phyloP scores from a whole-genome alignment of 2,113 vertebrate species.

The Plestiodon gilberti region DNA sequence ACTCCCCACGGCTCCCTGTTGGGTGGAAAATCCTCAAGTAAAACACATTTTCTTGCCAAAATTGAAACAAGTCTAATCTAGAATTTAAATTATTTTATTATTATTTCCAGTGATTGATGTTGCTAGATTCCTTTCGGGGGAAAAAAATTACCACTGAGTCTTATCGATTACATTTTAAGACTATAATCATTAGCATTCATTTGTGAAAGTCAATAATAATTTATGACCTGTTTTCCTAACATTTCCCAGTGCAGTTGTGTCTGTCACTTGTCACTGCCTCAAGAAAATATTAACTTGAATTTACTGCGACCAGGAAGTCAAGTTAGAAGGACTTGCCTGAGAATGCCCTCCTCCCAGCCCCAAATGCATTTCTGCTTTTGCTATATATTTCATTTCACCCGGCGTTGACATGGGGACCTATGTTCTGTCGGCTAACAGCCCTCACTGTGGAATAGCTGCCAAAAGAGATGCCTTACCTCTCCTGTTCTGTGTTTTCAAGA shows the following conservation, averaged over 20 bases:
- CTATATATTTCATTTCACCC: neutral
- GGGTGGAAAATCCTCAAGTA: neutral
- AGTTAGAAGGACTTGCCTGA: neutral
- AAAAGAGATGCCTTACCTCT: neutral
- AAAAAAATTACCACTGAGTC: no score
- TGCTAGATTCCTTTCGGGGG: neutral
- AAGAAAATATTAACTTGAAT: neutral
- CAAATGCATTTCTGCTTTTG: neutral
- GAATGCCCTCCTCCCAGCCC: no score
- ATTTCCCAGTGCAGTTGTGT: neutral
- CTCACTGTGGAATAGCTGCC: neutral
- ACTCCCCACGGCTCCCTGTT: neutral
- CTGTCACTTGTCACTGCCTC: neutral
- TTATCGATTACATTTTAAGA: neutral
- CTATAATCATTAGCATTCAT: neutral
- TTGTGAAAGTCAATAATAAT: neutral
- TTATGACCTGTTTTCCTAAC: neutral
- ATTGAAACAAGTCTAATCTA: neutral
- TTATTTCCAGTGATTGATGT: neutral
- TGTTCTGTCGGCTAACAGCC: neutral
- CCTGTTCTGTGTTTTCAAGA: neutral
- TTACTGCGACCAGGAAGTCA: neutral
- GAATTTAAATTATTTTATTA: neutral
- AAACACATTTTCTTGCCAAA: neutral
- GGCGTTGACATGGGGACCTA: no score